Evolutionary conservation across 2,888 invertebrate genomes (phyloP).

Genomic region (Clepsis dumicolana): DNA sequence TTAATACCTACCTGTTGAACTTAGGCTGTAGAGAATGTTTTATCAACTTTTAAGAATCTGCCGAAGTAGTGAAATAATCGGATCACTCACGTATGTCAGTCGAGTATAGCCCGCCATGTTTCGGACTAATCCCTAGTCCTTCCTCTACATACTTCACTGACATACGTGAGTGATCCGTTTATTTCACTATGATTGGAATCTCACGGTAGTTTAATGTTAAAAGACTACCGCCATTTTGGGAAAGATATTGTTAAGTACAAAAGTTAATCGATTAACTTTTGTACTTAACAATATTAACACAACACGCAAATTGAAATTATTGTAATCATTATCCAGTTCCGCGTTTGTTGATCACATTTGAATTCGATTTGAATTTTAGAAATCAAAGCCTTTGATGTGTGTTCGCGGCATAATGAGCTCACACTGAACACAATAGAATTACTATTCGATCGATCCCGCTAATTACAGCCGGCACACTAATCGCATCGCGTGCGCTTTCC

Average conservation of each 20-base stretch:
- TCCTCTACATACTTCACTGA: too few relatives aligned
- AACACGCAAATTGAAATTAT: constrained; percentile 1
- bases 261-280: neutral
- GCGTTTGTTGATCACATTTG: constrained; percentile 5
- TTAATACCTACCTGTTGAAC: too few relatives aligned
- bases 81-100: too few relatives aligned
- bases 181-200: too few relatives aligned
- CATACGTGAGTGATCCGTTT: too few relatives aligned
- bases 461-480: constrained; percentile 74
- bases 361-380: constrained; percentile 25
- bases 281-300: neutral
- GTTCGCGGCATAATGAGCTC: constrained; percentile 45
- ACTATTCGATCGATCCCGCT: constrained; percentile 69
- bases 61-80: too few relatives aligned
- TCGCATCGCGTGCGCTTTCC: constrained; percentile 76
- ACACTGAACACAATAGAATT: constrained; percentile 47
- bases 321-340: neutral
- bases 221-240: neutral
- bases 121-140: too few relatives aligned
- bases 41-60: too few relatives aligned
- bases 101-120: too few relatives aligned
- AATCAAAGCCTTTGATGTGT: constrained; percentile 27
- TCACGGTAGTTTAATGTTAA: too few relatives aligned
- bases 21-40: too few relatives aligned
- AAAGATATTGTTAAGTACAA: neutral